Conservation (phyloP, 2,113 vertebrate species). For the Anser brachyrhynchus region DNA sequence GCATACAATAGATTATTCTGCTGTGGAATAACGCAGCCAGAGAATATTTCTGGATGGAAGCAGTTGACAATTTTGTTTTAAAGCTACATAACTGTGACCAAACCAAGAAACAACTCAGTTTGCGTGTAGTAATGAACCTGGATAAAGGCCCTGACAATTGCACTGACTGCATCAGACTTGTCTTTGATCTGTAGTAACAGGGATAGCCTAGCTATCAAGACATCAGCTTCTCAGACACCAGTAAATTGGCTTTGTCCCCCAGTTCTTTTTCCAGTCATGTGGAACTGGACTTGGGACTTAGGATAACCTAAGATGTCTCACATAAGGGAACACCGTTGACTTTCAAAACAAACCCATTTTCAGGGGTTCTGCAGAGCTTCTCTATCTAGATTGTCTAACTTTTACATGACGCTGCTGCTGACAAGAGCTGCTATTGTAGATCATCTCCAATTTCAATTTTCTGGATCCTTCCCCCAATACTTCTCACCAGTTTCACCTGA, state of each 20-base stretch:
- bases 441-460: background rate
- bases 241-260: background rate
- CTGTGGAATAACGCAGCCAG: background rate
- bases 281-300: background rate
- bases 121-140: background rate
- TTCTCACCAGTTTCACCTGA: background rate
- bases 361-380: background rate
- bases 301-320: background rate
- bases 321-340: background rate
- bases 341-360: background rate
- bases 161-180: background rate
- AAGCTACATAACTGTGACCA: background rate
- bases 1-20: background rate
- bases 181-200: background rate
- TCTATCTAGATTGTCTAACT: background rate
- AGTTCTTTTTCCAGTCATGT: background rate
- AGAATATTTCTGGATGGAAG: background rate
- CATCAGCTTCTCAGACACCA: background rate
- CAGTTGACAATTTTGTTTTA: background rate
- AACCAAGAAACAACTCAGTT: background rate
- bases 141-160: background rate
- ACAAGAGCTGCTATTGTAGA: background rate
- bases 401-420: background rate
- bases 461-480: background rate
- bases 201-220: background rate